Percentiles rank a stretch among this genome's conserved stretches.
Conservation (phyloP, 2,113 vertebrate genomes). For the Podilymbus podiceps region DNA sequence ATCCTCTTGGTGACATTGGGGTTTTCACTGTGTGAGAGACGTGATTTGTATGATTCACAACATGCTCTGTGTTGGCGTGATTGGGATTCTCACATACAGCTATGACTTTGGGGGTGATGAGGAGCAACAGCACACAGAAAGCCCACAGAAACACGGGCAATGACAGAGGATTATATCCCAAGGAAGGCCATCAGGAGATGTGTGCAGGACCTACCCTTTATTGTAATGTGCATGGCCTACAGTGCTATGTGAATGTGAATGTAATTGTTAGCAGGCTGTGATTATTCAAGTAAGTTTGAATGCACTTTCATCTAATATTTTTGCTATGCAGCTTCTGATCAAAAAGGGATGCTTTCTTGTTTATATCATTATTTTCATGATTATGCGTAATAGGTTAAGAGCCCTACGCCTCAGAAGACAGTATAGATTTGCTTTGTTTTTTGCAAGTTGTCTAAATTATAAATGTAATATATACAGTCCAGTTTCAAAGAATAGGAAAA, state of each 20-base stretch:
- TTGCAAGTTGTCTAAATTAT: background rate
- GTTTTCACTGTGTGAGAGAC: accelerated
- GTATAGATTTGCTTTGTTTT: background rate
- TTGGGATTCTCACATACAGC: background rate
- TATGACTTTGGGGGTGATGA: background rate
- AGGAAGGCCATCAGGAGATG: background rate
- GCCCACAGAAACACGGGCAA: background rate
- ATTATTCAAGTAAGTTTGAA: background rate
- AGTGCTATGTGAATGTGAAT: background rate
- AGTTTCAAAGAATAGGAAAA: background rate
- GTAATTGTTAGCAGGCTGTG: background rate
- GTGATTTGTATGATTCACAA: accelerated
- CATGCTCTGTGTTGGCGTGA: accelerated
- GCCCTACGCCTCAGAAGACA: background rate
- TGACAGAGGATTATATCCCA: background rate
- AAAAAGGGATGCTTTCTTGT: background rate
- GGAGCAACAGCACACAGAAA: background rate
- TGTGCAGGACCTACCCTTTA: background rate
- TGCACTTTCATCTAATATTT: background rate
- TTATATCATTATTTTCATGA: background rate
- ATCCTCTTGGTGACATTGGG: background rate
- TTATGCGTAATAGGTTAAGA: background rate
- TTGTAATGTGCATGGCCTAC: background rate
- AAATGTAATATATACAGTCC: background rate
- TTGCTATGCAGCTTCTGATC: background rate